Evolutionary conservation across 2,113 vertebrate species (phyloP).

Genomic region (Ibidorhyncha struthersii): DNA sequence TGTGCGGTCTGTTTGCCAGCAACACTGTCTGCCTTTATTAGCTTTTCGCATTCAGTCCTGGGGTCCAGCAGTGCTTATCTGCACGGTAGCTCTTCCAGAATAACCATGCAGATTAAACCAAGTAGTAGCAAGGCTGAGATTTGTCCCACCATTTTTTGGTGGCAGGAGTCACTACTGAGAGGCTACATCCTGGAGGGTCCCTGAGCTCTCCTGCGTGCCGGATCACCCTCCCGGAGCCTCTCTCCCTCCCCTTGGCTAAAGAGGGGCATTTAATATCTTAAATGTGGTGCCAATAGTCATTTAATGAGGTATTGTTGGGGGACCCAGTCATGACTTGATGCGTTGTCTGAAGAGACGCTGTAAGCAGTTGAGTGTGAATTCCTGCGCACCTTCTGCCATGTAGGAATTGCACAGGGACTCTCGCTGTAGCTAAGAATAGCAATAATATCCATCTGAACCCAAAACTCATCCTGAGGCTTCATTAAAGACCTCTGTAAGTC

Average conservation of each 20-base stretch:
- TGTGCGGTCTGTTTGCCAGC: fast-evolving
- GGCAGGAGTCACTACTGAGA: fast-evolving
- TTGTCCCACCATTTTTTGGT: background rate
- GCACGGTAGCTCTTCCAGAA: background rate
- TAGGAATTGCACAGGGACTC: background rate
- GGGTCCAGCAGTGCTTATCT: background rate
- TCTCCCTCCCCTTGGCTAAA: background rate
- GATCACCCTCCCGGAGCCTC: background rate
- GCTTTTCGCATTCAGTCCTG: background rate
- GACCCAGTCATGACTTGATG: background rate
- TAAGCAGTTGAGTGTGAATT: background rate
- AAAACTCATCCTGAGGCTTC: background rate
- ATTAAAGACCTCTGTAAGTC: background rate
- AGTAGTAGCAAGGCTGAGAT: background rate
- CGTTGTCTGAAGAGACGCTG: background rate
- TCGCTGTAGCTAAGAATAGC: background rate
- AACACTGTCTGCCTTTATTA: background rate
- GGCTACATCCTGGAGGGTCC: background rate
- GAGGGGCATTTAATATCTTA: background rate
- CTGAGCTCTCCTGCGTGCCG: fast-evolving
- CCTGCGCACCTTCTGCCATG: background rate
- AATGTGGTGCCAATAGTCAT: background rate
- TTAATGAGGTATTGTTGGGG: background rate
- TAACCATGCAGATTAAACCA: background rate
- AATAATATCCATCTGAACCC: background rate